Evolutionary conservation across 2,888 invertebrate genomes (phyloP), one percentile per base, ranked within the genome.

Genomic region (Muschampia staudingeri): DNA sequence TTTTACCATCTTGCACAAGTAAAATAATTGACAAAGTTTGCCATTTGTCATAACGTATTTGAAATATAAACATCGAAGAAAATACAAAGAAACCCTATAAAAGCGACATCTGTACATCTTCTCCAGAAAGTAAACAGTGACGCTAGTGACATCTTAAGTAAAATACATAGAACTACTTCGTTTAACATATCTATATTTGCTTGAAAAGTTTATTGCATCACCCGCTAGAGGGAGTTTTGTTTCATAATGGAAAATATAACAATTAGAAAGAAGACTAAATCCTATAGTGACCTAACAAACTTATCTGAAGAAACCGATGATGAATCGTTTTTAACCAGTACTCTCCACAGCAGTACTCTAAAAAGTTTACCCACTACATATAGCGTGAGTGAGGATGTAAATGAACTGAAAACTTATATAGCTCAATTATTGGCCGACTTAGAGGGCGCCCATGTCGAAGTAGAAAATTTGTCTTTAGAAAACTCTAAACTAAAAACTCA

Each of bases 401-500:
- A 3, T 2, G 11, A 71, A 42, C 71, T 71, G 2, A 16, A 44
- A n/a, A 25, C 9, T 25, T 19, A 8, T 19, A 72, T 42, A 48
- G 19, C 7, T 16, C 12, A 56, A 16, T 48, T 72, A 72, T 48
- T 6, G 14, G 14, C 8, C 1, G 30, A 72, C 14, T 30, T 72
- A 19, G 48, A 72, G 1, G 7, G 72, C 9, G 72, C 72, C 11
- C 72, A 72, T 48, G 25, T 7, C 14, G 72, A 72, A 30, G 48
- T 72, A 11, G 48, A 72, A 16, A 48, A 72, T 30, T 30, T 72
- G 14, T 30, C 48, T 14, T 14, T 72, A 11, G 72, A 72, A 72
- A 72, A 72, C 5, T 3, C 48, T 14, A 48, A 72, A 25, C 12
- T 72, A 4, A 72, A 72, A 30, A 72, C 25, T 48, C 44, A 72